Base-by-base conservation (phyloP, 2,113 vertebrate genomes). In the Rhabdornis inornatus region DNA sequence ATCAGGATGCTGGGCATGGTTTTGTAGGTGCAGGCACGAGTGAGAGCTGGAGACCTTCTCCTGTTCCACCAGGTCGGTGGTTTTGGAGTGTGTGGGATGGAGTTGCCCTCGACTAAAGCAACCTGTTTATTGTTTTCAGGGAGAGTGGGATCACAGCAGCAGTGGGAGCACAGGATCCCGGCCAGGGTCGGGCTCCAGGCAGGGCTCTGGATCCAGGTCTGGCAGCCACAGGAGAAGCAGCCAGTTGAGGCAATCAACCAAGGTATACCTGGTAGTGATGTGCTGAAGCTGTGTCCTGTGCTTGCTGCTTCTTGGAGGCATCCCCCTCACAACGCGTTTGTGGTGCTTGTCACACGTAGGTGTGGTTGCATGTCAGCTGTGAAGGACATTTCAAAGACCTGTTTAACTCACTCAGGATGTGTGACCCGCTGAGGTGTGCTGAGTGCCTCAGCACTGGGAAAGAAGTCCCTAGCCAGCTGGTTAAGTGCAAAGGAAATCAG, bases 71-170 rank as follows among this genome's bases (percentile, higher is more conserved):
- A 3, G 10, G 20, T 28, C 1, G 0, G 20, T 75, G 37, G 7
- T 8, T 89, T 66, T 52, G 40, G 18, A 64, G 81, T 23, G 27
- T 35, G 25, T 3, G 11, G 56, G 31, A 27, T 0, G 0, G 66
- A 5, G 3, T 10, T 81, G 50, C 55, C n/a, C 61, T 66, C 64
- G 53, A 90, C 90, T 93, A 92, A 97, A 97, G 85, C 3, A 0
- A 47, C 69, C 42, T 95, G 90, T 96, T 96, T 95, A 52, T 84
- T 83, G 44, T 87, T 90, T 97, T 49, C 95, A 98, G 98, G 98
- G 98, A 76, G 98, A 98, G 55, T 98, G 98, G 98, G 98, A 98
- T 89, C 98, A 98, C 95, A 99, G 98, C 96, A 99, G 98, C 88
- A 98, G 98, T 66, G 98, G 98, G 92, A 99, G 98, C 44, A 87